A percentile compares a stretch with the other conserved stretches of the same genome.
Conservation (phyloP, 2,797 vertebrate species). For the Xiphorhynchus erythropygius region DNA sequence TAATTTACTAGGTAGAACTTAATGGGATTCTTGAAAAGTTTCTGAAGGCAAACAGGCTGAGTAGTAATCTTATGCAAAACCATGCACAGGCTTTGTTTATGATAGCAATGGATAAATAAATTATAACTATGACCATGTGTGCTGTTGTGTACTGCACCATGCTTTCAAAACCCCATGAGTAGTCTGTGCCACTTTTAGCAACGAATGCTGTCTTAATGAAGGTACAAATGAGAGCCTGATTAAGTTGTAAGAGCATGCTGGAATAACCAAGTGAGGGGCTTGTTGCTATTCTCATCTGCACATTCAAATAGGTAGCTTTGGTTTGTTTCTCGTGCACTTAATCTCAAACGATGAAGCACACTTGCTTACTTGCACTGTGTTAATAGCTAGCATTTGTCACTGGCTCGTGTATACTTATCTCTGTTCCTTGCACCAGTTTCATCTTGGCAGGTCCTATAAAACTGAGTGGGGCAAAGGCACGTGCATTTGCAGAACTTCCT, state of each 20-base stretch:
- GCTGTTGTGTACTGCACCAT: background rate
- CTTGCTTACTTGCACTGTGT: background rate
- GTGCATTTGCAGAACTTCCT: background rate
- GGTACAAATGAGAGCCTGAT: background rate
- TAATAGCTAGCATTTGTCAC: background rate
- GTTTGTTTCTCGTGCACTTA: background rate
- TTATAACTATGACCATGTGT: background rate
- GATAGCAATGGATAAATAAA: background rate
- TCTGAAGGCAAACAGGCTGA: background rate
- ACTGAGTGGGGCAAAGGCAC: background rate
- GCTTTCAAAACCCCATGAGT: background rate
- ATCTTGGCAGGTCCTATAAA: background rate
- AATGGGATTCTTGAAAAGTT: background rate
- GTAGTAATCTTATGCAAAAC: background rate
- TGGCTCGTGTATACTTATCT: background rate
- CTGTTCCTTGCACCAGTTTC: background rate
- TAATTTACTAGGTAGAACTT: background rate
- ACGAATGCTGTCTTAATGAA: background rate
- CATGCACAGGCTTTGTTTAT: background rate
- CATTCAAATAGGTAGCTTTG: background rate
- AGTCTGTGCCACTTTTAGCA: background rate
- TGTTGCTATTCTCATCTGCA: background rate
- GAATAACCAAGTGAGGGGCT: accelerated
- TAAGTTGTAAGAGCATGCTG: accelerated
- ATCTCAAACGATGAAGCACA: background rate